Evolutionary conservation across 1,140 invertebrate genomes (phyloP), one percentile per base, ranked within the genome.

Genomic region (Drosophila persimilis): DNA sequence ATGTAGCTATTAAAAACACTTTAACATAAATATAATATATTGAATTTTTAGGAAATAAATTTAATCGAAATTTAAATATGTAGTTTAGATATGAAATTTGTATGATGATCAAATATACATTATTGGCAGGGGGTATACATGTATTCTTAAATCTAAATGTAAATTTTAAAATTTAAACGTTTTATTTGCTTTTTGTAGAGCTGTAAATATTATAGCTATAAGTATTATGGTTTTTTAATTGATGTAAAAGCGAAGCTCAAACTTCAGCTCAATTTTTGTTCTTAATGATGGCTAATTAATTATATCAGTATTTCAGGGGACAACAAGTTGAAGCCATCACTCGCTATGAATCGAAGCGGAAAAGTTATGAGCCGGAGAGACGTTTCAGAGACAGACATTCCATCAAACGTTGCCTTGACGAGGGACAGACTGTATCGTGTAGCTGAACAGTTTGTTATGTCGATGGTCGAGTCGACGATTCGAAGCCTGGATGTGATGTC

Each of bases 401-500:
- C 67, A 84, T 84, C 80, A 84, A 80, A 86, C 57, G 80, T 84
- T 84, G 63, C 77, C 80, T 75, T 66, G 80, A 47, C 81, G 65
- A 84, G 74, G 51, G 51, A 70, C 47, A 50, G 13, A 45, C 41
- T 51, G 31, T 63, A 24, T 56, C 70, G 70, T 73, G 58, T 51
- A 46, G 45, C 51, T 56, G 69, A 55, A 55, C 61, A 66, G 81
- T 86, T 85, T 85, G 80, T 85, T 85, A 85, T 86, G 80, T 85
- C 80, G 81, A 77, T 77, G 60, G 46, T 24, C 58, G 59, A 20
- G 46, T 17, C 58, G 59, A n/a, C 48, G 55, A 76, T 61, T 48
- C 55, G 56, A 60, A 61, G 35, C 63, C 59, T 45, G 64, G 65
- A 50, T 66, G 67, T 71, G 65, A 50, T 66, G 67, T 71, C 65